A percentile compares a stretch with the other conserved stretches of the same genome.
Evolutionary conservation across 1,140 invertebrate genomes (phyloP).

Genomic region (Hormaphis cornu): DNA sequence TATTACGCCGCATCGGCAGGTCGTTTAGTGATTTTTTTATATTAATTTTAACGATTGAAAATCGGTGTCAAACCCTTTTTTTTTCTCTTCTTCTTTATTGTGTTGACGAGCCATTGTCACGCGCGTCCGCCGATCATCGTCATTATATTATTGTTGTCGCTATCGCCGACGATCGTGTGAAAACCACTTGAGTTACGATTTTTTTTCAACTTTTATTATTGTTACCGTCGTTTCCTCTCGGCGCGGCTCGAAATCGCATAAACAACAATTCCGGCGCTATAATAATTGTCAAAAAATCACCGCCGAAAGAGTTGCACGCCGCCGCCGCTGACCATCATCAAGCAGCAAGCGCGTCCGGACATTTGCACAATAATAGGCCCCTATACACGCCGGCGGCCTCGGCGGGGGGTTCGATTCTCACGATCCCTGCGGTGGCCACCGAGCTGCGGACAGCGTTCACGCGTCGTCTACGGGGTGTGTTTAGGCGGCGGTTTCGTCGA

Average conservation of each 20-base stretch:
- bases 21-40: neutral
- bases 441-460: neutral
- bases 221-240: slow-evolving; percentile 8
- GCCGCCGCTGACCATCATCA: slow-evolving; percentile 8
- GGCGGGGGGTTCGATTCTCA: slow-evolving; percentile 18
- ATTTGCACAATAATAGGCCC: slow-evolving; percentile 29
- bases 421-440: slow-evolving; percentile 1
- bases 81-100: no score
- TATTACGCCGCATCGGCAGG: slow-evolving; percentile 20
- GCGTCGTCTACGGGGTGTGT: no score
- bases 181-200: slow-evolving; percentile 11
- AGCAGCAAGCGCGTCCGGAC: neutral
- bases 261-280: slow-evolving; percentile 21
- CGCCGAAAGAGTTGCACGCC: slow-evolving; percentile 19
- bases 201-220: neutral
- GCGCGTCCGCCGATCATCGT: no score
- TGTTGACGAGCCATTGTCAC: slow-evolving; percentile 12
- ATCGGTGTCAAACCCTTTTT: slow-evolving; percentile 25
- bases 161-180: slow-evolving; percentile 20
- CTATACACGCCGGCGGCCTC: neutral
- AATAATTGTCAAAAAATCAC: slow-evolving; percentile 24
- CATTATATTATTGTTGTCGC: slow-evolving; percentile 5
- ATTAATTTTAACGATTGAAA: neutral
- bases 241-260: slow-evolving; percentile 16
- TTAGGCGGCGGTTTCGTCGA: no score